These are phyloP conservation scores for Saccopteryx bilineata DNA, from an alignment of 2,113 vertebrate genomes.

Conservation along the genomic window DNA sequence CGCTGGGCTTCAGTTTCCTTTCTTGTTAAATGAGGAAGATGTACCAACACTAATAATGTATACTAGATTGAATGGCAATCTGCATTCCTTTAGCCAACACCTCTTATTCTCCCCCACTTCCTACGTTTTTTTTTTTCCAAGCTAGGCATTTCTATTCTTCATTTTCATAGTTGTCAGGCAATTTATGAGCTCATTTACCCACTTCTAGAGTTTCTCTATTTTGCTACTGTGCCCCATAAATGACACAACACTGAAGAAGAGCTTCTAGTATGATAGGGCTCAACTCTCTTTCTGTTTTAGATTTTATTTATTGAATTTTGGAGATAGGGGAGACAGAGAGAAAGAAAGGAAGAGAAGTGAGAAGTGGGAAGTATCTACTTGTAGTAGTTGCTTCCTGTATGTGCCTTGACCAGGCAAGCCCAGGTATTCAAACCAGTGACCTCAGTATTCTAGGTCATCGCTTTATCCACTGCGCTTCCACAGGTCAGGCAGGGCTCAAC, in stretches of 20 bases:
- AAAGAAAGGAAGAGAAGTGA: too few relatives aligned
- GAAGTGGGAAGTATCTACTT: too few relatives aligned
- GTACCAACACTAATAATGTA: background rate
- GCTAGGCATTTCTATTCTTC: background rate
- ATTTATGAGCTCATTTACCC: background rate
- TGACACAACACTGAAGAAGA: background rate
- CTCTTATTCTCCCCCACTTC: background rate
- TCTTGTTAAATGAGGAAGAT: background rate
- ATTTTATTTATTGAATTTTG: too few relatives aligned
- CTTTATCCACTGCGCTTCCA: too few relatives aligned
- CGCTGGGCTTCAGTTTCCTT: background rate
- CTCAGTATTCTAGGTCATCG: too few relatives aligned
- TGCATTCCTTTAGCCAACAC: background rate
- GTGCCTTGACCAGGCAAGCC: too few relatives aligned
- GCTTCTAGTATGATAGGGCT: background rate
- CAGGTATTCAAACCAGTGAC: too few relatives aligned
- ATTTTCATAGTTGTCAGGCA: conserved; percentile 27
- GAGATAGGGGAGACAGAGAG: too few relatives aligned
- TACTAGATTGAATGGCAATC: background rate
- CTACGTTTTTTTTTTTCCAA: background rate
- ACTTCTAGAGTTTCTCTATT: background rate
- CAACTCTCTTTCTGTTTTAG: background rate
- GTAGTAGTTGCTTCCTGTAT: too few relatives aligned
- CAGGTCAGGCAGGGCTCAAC: background rate
- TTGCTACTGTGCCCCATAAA: background rate